Conservation (phyloP, 2,113 vertebrate genomes). For the Syngnathus scovelli region DNA sequence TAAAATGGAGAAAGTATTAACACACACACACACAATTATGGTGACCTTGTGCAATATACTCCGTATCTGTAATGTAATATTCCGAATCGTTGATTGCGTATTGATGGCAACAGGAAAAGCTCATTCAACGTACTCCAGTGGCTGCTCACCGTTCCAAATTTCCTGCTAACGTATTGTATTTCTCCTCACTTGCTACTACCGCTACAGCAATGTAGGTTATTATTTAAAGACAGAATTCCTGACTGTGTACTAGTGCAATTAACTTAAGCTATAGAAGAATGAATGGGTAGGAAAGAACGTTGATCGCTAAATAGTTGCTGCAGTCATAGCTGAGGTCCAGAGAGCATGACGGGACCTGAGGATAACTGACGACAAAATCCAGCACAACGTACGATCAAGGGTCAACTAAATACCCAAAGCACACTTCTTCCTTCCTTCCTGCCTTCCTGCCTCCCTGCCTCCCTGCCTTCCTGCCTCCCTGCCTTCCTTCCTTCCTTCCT, state of each 20-base stretch:
- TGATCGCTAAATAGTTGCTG: neutral
- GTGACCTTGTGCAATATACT: conserved; percentile 15
- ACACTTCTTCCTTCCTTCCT: too few species aligned
- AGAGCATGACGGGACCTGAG: neutral
- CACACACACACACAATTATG: neutral
- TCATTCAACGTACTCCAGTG: conserved; percentile 3
- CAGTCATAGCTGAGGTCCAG: neutral
- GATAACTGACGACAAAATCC: neutral
- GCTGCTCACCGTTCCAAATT: conserved; percentile 28
- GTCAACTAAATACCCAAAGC: neutral
- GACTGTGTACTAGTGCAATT: neutral
- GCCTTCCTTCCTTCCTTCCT: too few species aligned
- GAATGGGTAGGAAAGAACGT: neutral
- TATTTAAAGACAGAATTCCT: neutral
- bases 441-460: too few species aligned
- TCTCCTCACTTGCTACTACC: conserved; percentile 1
- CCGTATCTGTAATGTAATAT: conserved; percentile 14
- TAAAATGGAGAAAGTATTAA: neutral
- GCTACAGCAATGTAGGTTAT: neutral
- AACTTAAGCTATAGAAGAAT: neutral
- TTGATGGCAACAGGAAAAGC: conserved; percentile 17
- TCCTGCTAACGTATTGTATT: conserved; percentile 29
- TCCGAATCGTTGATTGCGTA: conserved; percentile 19
- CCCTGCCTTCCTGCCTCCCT: too few species aligned
- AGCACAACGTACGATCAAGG: neutral